Evolutionary conservation across 2,797 vertebrate species (phyloP).

Genomic region (Pseudochirops cupreus): DNA sequence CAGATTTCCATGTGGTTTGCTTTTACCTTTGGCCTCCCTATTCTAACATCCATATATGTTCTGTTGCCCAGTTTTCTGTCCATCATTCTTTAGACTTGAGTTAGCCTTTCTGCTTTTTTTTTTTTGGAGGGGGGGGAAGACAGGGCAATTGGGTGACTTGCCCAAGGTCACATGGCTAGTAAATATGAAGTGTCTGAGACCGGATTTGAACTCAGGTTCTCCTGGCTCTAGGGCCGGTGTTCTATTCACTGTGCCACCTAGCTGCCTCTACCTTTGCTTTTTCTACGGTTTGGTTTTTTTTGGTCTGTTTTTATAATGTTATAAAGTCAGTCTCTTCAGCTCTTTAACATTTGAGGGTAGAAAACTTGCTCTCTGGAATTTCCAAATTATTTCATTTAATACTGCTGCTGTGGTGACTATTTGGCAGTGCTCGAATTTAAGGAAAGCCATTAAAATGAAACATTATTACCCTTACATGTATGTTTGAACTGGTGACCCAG

Average conservation of each 20-base stretch:
- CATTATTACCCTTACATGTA: not conserved
- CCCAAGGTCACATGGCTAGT: too few relatives aligned
- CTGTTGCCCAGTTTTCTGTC: not conserved
- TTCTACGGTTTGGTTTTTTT: not conserved
- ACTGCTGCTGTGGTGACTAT: not conserved
- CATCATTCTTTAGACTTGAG: not conserved
- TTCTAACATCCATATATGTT: not conserved
- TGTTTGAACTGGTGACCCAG: conserved; percentile 14
- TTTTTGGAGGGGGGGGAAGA: too few relatives aligned
- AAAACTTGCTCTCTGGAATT: conserved; percentile 39
- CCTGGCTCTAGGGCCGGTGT: too few relatives aligned
- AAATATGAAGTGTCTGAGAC: too few relatives aligned
- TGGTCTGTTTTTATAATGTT: conserved; percentile 27
- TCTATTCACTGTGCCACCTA: too few relatives aligned
- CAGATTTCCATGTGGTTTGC: not conserved
- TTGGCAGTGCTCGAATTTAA: not conserved
- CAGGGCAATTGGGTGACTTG: too few relatives aligned
- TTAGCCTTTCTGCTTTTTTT: not conserved
- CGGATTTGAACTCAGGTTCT: too few relatives aligned
- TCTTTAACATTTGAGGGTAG: conserved; percentile 27
- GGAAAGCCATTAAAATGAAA: conserved; percentile 12
- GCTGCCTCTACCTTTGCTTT: not conserved
- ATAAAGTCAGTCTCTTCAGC: not conserved
- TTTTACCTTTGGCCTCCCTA: not conserved
- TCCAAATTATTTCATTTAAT: conserved; percentile 26